phyloP scores from a whole-genome alignment of 2,113 vertebrate species.

The Dendrocopos noguchii region DNA sequence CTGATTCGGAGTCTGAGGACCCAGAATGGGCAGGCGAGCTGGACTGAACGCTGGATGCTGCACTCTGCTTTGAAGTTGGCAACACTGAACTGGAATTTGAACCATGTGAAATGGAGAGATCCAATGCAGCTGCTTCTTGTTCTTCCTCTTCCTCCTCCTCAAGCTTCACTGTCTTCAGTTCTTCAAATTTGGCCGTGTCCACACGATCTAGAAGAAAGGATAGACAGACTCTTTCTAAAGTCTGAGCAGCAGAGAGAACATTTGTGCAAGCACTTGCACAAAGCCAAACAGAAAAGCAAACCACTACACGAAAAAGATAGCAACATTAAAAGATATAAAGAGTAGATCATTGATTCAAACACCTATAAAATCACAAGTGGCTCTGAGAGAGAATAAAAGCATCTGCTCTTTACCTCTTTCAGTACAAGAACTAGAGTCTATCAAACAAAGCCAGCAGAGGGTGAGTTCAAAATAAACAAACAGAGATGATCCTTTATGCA shows the following conservation, averaged over 20 bases:
- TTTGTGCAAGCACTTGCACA: not conserved
- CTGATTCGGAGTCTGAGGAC: slow-evolving; percentile 83
- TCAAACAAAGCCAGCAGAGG: not conserved
- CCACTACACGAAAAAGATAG: not conserved
- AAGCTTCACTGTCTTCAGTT: slow-evolving; percentile 77
- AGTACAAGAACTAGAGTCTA: not conserved
- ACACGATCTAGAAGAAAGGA: slow-evolving; percentile 67
- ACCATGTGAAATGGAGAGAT: slow-evolving; percentile 76
- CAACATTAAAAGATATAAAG: not conserved
- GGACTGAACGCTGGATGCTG: slow-evolving; percentile 22
- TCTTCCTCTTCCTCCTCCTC: slow-evolving; percentile 71
- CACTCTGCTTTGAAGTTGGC: slow-evolving; percentile 56
- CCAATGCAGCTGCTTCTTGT: slow-evolving; percentile 73
- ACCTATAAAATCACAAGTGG: not conserved
- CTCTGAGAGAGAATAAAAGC: not conserved
- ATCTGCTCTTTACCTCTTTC: not conserved
- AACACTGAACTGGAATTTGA: slow-evolving; percentile 67
- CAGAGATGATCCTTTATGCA: not conserved
- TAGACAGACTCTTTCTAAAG: not conserved
- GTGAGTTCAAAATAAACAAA: not conserved
- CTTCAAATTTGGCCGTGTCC: slow-evolving; percentile 75
- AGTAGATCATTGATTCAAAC: not conserved
- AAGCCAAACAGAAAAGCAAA: not conserved
- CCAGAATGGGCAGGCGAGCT: slow-evolving; percentile 66
- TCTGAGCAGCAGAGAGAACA: not conserved